Conservation (phyloP, 2,888 invertebrate species). For the Hypercompe scribonia region DNA sequence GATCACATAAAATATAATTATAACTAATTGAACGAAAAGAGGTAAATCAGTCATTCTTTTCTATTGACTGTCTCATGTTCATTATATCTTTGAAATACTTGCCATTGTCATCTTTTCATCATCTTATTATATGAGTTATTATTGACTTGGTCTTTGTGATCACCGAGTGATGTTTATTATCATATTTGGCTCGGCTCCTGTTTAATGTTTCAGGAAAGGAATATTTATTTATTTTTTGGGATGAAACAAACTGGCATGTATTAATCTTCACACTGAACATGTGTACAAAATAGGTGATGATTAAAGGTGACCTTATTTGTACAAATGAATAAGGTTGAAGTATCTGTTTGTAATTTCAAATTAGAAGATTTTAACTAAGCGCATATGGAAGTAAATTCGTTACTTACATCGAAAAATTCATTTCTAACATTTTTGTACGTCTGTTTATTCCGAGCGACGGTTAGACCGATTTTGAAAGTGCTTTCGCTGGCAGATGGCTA, state of each 20-base stretch:
- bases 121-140: not conserved
- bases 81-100: not conserved
- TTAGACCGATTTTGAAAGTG: no score
- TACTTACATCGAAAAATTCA: no score
- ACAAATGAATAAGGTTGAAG: no score
- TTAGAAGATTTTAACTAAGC: no score
- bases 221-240: not conserved
- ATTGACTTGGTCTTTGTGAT: not conserved
- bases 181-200: not conserved
- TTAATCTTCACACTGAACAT: not conserved
- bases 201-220: not conserved
- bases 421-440: no score
- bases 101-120: not conserved
- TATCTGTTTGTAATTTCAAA: no score
- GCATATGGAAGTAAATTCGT: no score
- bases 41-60: not conserved
- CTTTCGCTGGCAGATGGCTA: no score
- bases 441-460: no score
- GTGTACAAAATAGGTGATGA: no score
- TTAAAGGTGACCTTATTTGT: no score
- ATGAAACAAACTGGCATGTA: not conserved
- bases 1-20: no score
- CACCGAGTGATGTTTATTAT: not conserved
- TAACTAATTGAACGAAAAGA: not conserved
- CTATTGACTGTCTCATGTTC: not conserved